Percentiles rank a stretch among this genome's conserved stretches.
phyloP scores from a whole-genome alignment of 2,888 invertebrate species.

The Herminia tarsipennalis region DNA sequence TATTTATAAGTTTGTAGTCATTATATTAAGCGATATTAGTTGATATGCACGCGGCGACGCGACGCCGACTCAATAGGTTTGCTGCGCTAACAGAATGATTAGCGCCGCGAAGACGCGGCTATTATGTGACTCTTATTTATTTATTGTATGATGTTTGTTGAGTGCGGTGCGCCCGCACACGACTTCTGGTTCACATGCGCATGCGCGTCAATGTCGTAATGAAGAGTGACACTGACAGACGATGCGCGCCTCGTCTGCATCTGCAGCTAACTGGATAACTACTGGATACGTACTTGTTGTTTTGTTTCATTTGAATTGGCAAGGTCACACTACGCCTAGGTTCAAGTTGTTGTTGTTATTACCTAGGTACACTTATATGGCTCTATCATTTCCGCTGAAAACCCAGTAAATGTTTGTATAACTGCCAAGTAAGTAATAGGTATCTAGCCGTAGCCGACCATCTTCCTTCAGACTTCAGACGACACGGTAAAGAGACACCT shows the following conservation, averaged over 20 bases:
- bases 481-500: no score
- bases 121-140: slow-evolving; percentile 2
- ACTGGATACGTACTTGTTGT: no score
- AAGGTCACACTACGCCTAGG: no score
- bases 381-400: no score
- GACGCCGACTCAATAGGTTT: not conserved
- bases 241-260: not conserved
- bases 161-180: not conserved
- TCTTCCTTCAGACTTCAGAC: no score
- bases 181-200: not conserved
- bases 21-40: not conserved
- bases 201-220: not conserved
- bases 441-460: no score
- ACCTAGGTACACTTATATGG: no score
- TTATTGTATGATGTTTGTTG: not conserved
- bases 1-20: not conserved
- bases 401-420: no score
- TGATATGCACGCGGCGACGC: not conserved
- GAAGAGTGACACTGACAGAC: slow-evolving; percentile 9
- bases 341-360: no score
- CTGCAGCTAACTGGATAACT: not conserved
- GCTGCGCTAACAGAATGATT: slow-evolving; percentile 8
- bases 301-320: no score
- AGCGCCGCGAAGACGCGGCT: not conserved
- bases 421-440: no score